Base-by-base conservation (phyloP, 2,888 invertebrate genomes). In the Geophilus truncorum region DNA sequence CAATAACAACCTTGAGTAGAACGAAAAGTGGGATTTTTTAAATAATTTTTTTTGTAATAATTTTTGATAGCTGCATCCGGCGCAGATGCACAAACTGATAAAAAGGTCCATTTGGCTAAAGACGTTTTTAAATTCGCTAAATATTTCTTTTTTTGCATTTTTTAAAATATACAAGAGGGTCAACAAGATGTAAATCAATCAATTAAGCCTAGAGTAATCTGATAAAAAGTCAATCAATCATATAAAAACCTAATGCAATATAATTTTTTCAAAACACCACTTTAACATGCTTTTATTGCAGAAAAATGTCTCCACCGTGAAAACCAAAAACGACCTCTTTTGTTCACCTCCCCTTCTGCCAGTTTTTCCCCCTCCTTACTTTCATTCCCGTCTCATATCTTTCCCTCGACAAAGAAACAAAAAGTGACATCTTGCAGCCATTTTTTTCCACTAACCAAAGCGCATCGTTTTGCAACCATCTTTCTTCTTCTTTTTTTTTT, bases 381-480 rank as follows among this genome's bases (percentile, higher is more conserved):
- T 62, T 62, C 25, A 5, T 62, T 62, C 62, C 15, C 62, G 23
- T 62, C 62, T 15, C 62, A 62, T 25, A 62, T 62, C 62, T 62
- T 62, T 25, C 6, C 62, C 25, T 62, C 28, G 25, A 62, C 62
- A 62, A 62, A 62, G 62, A 62, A 62, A 62, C 62, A 62, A 62
- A 62, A 62, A 25, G 62, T 62, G 62, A 62, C 62, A 62, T 62
- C 62, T 62, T 15, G 25, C 28, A 62, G 62, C 62, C 62, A 62
- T 62, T 62, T 62, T 62, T 62, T 62, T 62, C 28, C 57, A 9
- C 9, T 28, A 23, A 62, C 62, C 62, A 62, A 62, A 62, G 62
- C 62, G 62, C 62, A 62, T 62, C 62, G 28, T 62, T 62, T 62
- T 62, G 62, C 62, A 62, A 28, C 62, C 62, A 62, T 62, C 62